Conservation (phyloP, 2,797 vertebrate species). For the Erpetoichthys calabaricus region DNA sequence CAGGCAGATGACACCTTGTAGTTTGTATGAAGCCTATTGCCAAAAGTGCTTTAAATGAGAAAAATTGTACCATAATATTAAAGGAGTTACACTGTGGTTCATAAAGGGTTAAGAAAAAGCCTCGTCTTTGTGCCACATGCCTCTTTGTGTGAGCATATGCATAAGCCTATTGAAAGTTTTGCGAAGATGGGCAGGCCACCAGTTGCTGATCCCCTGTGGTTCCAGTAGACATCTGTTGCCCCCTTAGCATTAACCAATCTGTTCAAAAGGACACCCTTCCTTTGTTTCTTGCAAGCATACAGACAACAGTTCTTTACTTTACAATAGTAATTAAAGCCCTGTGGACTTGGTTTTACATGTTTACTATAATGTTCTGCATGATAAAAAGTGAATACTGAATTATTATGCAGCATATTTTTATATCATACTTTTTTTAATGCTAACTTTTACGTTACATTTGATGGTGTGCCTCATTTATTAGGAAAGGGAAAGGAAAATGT, state of each 20-base stretch:
- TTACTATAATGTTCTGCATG: too few species aligned
- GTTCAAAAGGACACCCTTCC: slow-evolving; percentile 56
- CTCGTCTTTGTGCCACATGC: slow-evolving; percentile 58
- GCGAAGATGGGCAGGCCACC: slow-evolving; percentile 65
- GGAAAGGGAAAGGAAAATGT: too few species aligned
- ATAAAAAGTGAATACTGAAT: too few species aligned
- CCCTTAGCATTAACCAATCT: slow-evolving; percentile 59
- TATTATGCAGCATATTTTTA: too few species aligned
- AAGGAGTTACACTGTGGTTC: slow-evolving; percentile 21
- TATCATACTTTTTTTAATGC: too few species aligned
- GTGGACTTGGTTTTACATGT: slow-evolving; percentile 24
- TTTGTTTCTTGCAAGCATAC: slow-evolving; percentile 47
- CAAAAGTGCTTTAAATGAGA: background rate
- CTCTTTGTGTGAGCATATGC: slow-evolving; percentile 72
- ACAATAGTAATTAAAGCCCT: slow-evolving; percentile 59
- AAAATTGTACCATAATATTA: background rate
- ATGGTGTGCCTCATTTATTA: too few species aligned
- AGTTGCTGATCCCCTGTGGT: slow-evolving; percentile 81
- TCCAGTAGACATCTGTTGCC: slow-evolving; percentile 86
- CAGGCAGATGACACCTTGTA: too few species aligned
- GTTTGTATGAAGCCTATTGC: background rate
- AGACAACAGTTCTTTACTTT: slow-evolving; percentile 46
- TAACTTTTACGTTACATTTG: too few species aligned
- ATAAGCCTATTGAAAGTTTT: slow-evolving; percentile 66
- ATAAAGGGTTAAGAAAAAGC: slow-evolving; percentile 52